These are phyloP conservation scores for Sandelia bainsii DNA, from an alignment of 2,797 vertebrate genomes.

Conservation along the genomic window DNA sequence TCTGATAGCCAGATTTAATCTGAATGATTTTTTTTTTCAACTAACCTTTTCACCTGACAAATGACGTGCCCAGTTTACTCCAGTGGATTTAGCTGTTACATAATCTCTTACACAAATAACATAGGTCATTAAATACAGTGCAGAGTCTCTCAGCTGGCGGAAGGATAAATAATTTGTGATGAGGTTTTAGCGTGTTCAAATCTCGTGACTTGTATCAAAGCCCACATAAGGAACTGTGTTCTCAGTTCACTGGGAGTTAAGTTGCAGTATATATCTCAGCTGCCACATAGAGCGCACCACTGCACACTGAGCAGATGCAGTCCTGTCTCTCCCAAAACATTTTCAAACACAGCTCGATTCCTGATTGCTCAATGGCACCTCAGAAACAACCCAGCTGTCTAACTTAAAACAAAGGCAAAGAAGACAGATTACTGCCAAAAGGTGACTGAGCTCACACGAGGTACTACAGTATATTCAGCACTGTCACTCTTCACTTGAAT, in stretches of 20 bases:
- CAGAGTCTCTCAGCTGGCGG: not conserved
- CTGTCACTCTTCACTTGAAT: not conserved
- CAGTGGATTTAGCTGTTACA: not conserved
- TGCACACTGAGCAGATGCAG: constrained; percentile 64
- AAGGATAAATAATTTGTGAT: constrained; percentile 8
- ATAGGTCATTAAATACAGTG: not conserved
- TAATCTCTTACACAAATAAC: not conserved
- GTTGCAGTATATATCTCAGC: constrained; percentile 42
- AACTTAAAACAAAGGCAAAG: not conserved
- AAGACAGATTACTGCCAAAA: not conserved
- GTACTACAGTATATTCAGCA: not conserved
- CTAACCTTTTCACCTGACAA: not conserved
- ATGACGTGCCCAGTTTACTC: not conserved
- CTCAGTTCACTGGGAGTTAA: constrained; percentile 42
- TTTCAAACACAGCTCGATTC: constrained; percentile 38
- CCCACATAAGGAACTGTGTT: constrained; percentile 15
- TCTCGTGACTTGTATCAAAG: constrained; percentile 18
- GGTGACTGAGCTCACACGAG: not conserved
- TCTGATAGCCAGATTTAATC: not conserved
- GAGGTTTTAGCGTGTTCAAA: constrained; percentile 5
- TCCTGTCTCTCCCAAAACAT: constrained; percentile 21
- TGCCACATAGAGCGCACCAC: constrained; percentile 56
- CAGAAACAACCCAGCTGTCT: constrained; percentile 11
- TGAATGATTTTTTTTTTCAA: not conserved
- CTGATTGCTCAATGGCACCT: constrained; percentile 49